These are phyloP conservation scores for Leptoclinus maculatus DNA, from an alignment of 2,797 vertebrate genomes.

Conservation along the genomic window DNA sequence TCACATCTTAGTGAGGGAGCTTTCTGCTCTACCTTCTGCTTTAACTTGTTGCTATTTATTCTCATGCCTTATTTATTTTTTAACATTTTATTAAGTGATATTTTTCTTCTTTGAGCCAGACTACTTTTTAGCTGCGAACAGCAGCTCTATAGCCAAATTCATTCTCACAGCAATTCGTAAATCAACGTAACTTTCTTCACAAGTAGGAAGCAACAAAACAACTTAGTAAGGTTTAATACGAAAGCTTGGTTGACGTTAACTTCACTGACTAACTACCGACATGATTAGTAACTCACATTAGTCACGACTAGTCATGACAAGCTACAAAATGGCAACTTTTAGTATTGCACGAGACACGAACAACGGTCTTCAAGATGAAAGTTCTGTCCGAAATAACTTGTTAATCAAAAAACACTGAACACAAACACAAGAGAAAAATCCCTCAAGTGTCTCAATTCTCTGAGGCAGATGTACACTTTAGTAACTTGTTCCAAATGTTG, in stretches of 20 bases:
- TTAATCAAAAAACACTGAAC: background rate
- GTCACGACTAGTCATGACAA: background rate
- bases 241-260: background rate
- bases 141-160: background rate
- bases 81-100: background rate
- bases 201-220: background rate
- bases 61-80: no score
- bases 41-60: constrained; percentile 1
- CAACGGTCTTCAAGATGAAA: background rate
- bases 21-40: background rate
- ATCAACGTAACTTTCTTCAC: background rate
- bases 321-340: background rate
- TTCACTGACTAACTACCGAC: background rate
- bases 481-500: constrained; percentile 10
- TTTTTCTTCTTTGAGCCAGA: background rate
- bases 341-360: background rate
- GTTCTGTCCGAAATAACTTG: background rate
- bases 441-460: background rate
- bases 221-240: background rate
- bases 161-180: background rate
- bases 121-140: background rate
- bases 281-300: background rate
- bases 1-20: background rate
- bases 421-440: background rate
- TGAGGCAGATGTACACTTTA: background rate